Evolutionary conservation across 2,888 invertebrate genomes (phyloP), one percentile per base, ranked within the genome.

Genomic region (Cartodere bifasciata): DNA sequence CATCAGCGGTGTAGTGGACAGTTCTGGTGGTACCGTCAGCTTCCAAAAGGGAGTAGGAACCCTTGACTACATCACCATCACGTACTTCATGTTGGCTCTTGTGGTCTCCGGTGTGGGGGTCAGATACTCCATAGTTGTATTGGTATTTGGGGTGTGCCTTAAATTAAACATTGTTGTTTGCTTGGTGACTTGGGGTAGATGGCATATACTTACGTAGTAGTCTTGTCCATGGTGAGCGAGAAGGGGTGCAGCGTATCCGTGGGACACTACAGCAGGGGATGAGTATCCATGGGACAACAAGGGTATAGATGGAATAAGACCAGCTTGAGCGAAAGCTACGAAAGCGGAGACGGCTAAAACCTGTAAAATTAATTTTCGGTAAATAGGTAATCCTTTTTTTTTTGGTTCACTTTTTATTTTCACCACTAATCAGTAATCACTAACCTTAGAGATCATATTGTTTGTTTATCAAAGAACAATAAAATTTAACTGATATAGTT

Each of bases 121-220:
- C 70, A 36, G 68, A 65, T 15, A 71, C 71, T 25, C 70, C 70
- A 41, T 71, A 71, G 46, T 45, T 45, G 41, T 39, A 50, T 67
- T 69, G 60, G 48, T 71, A 71, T 51, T 70, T 70, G 23, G 76
- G 74, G 44, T 73, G 73, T 13, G 48, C 44, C 24, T 43, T 29
- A 27, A 10, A 28, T n/a, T 29, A 25, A 22, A 21, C n/a, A 20
- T n/a, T 7, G 20, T 17, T 9, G 20, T 7, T 7, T 12, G n/a
- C 5, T 23, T 10, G 23, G n/a, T 10, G 23, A 23, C 6, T n/a
- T 23, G n/a, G n/a, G n/a, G n/a, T n/a, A n/a, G n/a, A n/a, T n/a
- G n/a, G n/a, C n/a, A n/a, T n/a, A n/a, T n/a, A n/a, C n/a, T n/a
- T n/a, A n/a, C n/a, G n/a, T n/a, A n/a, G n/a, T n/a, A n/a, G n/a